phyloP scores from a whole-genome alignment of 2,888 invertebrate genomes.

The Eudemis profundana region DNA sequence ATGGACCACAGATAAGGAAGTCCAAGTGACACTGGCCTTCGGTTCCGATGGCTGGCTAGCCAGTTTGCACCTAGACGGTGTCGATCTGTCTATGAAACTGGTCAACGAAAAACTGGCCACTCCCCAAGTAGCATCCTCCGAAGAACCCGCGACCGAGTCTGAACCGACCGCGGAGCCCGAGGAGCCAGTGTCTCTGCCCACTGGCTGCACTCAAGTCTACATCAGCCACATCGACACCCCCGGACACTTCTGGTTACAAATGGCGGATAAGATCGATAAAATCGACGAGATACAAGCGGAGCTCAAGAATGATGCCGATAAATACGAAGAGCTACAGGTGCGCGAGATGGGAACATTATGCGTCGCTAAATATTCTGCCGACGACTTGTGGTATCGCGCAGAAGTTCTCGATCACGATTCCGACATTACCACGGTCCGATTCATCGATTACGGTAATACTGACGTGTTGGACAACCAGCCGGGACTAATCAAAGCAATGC shows the following conservation, averaged over 20 bases:
- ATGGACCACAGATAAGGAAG: conserved; percentile 79
- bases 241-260: conserved; percentile 90
- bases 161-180: conserved; percentile 56
- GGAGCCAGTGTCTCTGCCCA: conserved; percentile 66
- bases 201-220: conserved; percentile 78
- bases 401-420: conserved; percentile 92
- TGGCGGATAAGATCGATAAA: conserved; percentile 82
- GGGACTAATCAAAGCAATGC: conserved; percentile 86
- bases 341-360: conserved; percentile 87
- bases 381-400: conserved; percentile 97
- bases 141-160: conserved; percentile 56
- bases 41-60: conserved; percentile 85
- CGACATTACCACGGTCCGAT: conserved; percentile 91
- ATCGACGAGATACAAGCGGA: conserved; percentile 87
- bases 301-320: conserved; percentile 85
- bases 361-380: conserved; percentile 92
- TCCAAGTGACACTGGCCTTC: conserved; percentile 82
- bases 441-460: conserved; percentile 92
- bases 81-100: conserved; percentile 81
- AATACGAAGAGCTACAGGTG: conserved; percentile 82
- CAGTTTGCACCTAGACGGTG: conserved; percentile 79
- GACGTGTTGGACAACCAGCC: conserved; percentile 88
- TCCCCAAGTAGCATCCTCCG: conserved; percentile 59
- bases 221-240: conserved; percentile 91
- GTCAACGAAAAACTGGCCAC: conserved; percentile 73